A percentile compares a stretch with the other conserved stretches of the same genome.
These are phyloP conservation scores for Plagodis pulveraria DNA, from an alignment of 2,888 invertebrate genomes.

Conservation along the genomic window DNA sequence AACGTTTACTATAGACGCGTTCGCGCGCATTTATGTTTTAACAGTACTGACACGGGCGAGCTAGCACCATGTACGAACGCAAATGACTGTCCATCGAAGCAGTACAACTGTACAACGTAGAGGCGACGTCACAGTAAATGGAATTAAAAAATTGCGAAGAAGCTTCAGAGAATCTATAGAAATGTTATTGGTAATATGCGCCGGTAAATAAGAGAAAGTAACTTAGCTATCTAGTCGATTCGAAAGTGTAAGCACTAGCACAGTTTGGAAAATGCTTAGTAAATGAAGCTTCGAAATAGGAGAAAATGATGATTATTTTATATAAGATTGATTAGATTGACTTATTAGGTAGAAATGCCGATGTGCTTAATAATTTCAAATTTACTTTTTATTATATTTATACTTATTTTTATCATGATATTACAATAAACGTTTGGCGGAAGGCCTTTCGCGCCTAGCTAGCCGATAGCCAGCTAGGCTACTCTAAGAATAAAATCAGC, in stretches of 20 bases:
- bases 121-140: constrained; percentile 67
- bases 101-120: constrained; percentile 52
- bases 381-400: no score
- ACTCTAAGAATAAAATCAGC: background rate
- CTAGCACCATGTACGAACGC: constrained; percentile 61
- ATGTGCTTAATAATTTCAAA: no score
- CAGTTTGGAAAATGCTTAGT: constrained; percentile 28
- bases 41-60: constrained; percentile 22
- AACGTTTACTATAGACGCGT: constrained; percentile 40
- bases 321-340: no score
- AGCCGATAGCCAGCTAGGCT: no score
- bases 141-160: constrained; percentile 68
- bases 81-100: constrained; percentile 67
- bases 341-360: no score
- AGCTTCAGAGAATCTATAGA: constrained; percentile 67
- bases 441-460: no score
- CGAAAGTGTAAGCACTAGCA: constrained; percentile 73
- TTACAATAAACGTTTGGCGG: no score
- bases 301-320: background rate
- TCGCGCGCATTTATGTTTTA: constrained; percentile 59
- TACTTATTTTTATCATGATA: no score
- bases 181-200: constrained; percentile 42
- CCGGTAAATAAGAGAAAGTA: constrained; percentile 60
- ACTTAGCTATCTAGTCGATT: constrained; percentile 60
- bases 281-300: constrained; percentile 15